Conservation (phyloP, 2,113 vertebrate species). For the Chelonoidis abingdonii region DNA sequence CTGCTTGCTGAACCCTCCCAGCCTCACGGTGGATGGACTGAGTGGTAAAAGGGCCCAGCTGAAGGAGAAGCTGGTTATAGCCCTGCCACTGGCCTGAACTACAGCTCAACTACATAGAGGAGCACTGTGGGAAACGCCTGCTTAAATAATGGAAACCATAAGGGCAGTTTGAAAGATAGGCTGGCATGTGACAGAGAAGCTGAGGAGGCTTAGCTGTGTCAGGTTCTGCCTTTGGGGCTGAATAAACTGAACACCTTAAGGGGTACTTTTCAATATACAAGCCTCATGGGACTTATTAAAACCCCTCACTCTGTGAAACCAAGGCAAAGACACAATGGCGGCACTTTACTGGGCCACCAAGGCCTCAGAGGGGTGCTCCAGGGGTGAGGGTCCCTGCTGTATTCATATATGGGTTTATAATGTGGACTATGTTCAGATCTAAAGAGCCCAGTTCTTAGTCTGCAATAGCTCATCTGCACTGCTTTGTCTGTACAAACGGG, state of each 20-base stretch:
- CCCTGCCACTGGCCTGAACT: not conserved
- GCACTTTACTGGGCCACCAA: not conserved
- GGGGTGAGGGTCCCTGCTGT: not conserved
- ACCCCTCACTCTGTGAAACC: not conserved
- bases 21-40: not conserved
- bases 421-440: not conserved
- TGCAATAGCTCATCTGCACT: not conserved
- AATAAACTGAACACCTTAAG: not conserved
- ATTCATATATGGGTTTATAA: not conserved
- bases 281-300: too few relatives aligned
- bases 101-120: not conserved
- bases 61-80: not conserved
- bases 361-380: not conserved
- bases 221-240: not conserved
- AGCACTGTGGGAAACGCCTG: not conserved
- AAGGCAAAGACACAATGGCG: not conserved
- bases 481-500: not conserved
- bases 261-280: not conserved
- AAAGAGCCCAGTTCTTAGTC: not conserved
- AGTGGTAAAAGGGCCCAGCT: not conserved
- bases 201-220: not conserved
- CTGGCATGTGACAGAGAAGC: not conserved
- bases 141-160: not conserved
- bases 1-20: not conserved
- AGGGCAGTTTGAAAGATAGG: not conserved